Conservation (phyloP, 2,113 vertebrate species). For the Pungitius pungitius region DNA sequence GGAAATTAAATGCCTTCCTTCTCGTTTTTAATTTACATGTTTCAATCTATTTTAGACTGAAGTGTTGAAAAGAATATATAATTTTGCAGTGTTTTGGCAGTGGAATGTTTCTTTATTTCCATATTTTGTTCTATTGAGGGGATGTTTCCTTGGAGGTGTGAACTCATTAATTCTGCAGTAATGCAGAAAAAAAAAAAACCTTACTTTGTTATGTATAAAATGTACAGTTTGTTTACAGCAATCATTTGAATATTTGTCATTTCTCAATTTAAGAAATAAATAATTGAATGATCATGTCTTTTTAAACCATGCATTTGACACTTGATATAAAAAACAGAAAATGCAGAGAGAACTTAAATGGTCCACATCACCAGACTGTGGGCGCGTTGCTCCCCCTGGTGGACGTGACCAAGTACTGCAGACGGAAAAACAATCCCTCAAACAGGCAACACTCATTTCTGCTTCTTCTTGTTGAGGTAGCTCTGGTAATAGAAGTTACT, state of each 20-base stretch:
- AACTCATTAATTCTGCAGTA: constrained; percentile 39
- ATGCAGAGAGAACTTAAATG: background rate
- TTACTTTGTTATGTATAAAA: constrained; percentile 80
- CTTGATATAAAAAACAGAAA: constrained; percentile 6
- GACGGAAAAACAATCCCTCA: background rate
- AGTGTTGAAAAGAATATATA: constrained; percentile 74
- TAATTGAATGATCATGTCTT: constrained; percentile 47
- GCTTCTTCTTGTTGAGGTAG: constrained; percentile 76
- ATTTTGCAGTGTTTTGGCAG: constrained; percentile 78
- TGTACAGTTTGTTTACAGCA: constrained; percentile 87
- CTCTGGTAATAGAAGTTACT: constrained; percentile 79
- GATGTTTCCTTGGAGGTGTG: constrained; percentile 45
- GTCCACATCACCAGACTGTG: constrained; percentile 4
- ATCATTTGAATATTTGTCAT: constrained; percentile 78
- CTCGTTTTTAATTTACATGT: constrained; percentile 35
- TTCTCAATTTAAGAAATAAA: constrained; percentile 80
- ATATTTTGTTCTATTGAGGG: constrained; percentile 51
- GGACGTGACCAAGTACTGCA: constrained; percentile 39
- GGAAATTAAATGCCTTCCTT: constrained; percentile 17
- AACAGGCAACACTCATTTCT: constrained; percentile 44
- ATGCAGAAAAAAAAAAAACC: constrained; percentile 47
- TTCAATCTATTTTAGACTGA: constrained; percentile 60
- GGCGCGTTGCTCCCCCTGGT: constrained; percentile 61
- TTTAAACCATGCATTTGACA: background rate
- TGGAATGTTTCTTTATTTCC: constrained; percentile 57